Conservation (phyloP, 2,888 invertebrate species). For the Meliscaeva auricollis region DNA sequence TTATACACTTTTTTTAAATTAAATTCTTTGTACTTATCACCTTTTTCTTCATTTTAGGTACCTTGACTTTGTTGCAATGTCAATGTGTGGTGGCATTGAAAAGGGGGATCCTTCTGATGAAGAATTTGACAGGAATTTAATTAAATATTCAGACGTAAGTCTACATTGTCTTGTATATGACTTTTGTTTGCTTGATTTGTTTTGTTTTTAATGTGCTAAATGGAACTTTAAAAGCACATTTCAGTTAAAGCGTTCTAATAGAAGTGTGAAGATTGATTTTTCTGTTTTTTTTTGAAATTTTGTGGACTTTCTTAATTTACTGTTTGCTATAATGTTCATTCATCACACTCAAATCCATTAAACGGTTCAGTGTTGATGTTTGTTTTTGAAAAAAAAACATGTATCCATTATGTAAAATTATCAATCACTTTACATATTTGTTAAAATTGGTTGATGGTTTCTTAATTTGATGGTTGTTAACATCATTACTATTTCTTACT, state of each 20-base stretch:
- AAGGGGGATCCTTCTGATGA: slow-evolving; percentile 86
- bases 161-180: not conserved
- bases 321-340: not conserved
- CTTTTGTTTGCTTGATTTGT: slow-evolving; percentile 25
- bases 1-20: not conserved
- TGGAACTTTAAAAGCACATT: slow-evolving; percentile 12
- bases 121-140: slow-evolving; percentile 86
- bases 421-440: too few species aligned
- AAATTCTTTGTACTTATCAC: not conserved
- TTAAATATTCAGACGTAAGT: slow-evolving; percentile 85
- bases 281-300: not conserved
- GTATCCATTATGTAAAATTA: too few species aligned
- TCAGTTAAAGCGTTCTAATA: slow-evolving; percentile 5
- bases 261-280: slow-evolving; percentile 5
- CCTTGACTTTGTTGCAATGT: slow-evolving; percentile 88
- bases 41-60: slow-evolving; percentile 82
- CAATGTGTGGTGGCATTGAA: slow-evolving; percentile 90
- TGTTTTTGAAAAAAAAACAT: too few species aligned
- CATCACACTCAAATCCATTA: not conserved
- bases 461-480: too few species aligned
- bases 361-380: not conserved
- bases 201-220: slow-evolving; percentile 38
- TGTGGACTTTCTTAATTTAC: not conserved
- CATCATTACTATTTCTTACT: too few species aligned
- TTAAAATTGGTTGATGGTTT: too few species aligned